Conservation (phyloP, 2,888 invertebrate genomes). For the Nemurella pictetii region DNA sequence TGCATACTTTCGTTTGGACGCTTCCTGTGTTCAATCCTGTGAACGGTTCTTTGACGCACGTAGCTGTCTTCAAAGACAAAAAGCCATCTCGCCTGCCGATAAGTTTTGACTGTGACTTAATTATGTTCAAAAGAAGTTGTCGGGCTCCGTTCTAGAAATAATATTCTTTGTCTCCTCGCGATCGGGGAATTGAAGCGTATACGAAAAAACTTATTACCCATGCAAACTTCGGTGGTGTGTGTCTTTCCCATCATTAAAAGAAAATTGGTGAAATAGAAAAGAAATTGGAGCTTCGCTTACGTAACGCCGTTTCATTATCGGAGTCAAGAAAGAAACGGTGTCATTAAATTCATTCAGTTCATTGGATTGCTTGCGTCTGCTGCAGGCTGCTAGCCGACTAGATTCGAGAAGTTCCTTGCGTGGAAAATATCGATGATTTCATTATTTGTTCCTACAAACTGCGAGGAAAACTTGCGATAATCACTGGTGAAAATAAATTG, state of each 20-base stretch:
- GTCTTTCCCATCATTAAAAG: background rate
- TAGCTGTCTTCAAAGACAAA: no score
- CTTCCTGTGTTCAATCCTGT: no score
- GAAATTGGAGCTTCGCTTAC: slow-evolving; percentile 17
- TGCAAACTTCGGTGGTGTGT: background rate
- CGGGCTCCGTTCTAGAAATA: background rate
- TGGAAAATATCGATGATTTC: no score
- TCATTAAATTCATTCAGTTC: slow-evolving; percentile 39
- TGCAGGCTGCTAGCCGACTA: background rate
- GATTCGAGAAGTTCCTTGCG: background rate
- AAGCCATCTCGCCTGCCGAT: no score
- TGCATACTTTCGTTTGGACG: no score
- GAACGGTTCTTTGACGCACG: no score
- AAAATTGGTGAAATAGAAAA: slow-evolving; percentile 1
- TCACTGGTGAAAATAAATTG: background rate
- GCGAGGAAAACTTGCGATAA: background rate
- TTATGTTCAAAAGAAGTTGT: no score
- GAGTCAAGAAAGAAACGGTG: slow-evolving; percentile 17
- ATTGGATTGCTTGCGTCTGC: slow-evolving; percentile 10
- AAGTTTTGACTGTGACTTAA: no score
- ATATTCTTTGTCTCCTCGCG: background rate
- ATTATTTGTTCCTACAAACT: background rate
- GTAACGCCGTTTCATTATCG: slow-evolving; percentile 34
- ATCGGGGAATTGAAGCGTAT: background rate
- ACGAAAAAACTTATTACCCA: background rate